Conservation (phyloP, 2,113 vertebrate genomes). For the Oreocharis arfaki region DNA sequence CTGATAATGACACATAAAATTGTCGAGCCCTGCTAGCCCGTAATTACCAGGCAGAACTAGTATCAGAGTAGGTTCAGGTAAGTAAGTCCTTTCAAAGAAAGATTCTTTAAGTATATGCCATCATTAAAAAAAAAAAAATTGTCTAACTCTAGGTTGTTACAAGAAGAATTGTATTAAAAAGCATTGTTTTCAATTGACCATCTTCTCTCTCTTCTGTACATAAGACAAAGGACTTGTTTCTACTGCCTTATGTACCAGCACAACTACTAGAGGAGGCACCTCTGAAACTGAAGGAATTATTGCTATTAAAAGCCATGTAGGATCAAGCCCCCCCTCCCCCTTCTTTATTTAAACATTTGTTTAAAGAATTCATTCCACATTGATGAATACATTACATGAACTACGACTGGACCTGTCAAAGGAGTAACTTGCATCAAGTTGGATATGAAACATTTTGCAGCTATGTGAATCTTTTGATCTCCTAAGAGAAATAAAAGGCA, state of each 20-base stretch:
- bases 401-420: background rate
- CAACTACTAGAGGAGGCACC: background rate
- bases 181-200: background rate
- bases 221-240: background rate
- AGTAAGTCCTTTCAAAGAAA: background rate
- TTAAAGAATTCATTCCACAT: background rate
- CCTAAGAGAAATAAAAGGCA: background rate
- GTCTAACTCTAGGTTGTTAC: background rate
- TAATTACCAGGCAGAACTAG: background rate
- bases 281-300: background rate
- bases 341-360: background rate
- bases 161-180: background rate
- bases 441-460: background rate
- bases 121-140: too few species aligned
- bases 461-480: background rate
- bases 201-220: background rate
- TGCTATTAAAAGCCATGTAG: background rate
- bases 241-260: background rate
- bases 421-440: background rate
- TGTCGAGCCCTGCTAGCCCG: background rate
- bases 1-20: background rate
- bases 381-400: background rate
- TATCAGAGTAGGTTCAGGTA: background rate
- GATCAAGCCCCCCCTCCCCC: background rate
- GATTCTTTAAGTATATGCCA: background rate